Percentiles rank a stretch among this genome's conserved stretches.
Conservation (phyloP, 2,888 invertebrate genomes). For the Cosmorhoe ocellata region DNA sequence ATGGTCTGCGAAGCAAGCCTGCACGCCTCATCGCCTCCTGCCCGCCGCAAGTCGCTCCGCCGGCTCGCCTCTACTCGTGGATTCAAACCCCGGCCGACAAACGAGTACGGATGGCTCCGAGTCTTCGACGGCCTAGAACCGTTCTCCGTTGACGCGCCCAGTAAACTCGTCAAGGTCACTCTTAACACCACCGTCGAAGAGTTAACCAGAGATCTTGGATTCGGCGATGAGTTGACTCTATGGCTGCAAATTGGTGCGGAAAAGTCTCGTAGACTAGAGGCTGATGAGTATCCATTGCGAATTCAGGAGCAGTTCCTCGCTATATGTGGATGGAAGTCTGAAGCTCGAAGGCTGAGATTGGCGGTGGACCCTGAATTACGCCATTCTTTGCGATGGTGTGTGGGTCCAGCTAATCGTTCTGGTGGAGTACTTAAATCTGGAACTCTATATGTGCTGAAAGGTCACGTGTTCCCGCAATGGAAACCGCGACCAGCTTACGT, state of each 20-base stretch:
- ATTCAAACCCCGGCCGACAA: conserved; percentile 59
- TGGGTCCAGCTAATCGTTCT: conserved; percentile 80
- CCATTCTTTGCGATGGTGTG: conserved; percentile 83
- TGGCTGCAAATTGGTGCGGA: conserved; percentile 83
- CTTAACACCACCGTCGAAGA: conserved; percentile 82
- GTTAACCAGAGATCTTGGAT: conserved; percentile 73
- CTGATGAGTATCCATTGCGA: conserved; percentile 81
- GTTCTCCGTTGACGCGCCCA: conserved; percentile 75
- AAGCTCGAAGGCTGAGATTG: conserved; percentile 81
- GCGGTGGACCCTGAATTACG: conserved; percentile 86
- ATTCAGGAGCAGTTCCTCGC: conserved; percentile 84
- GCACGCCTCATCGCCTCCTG: conserved; percentile 76
- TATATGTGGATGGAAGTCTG: conserved; percentile 82
- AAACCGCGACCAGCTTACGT: conserved; percentile 83
- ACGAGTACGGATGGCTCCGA: conserved; percentile 83
- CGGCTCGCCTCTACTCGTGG: conserved; percentile 79
- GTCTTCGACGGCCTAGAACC: conserved; percentile 83
- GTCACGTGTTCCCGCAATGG: conserved; percentile 87
- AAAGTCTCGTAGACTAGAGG: conserved; percentile 77
- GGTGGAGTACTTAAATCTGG: conserved; percentile 72
- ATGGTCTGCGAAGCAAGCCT: conserved; percentile 77
- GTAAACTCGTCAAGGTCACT: conserved; percentile 81
- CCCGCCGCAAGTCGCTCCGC: conserved; percentile 73
- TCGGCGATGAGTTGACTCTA: conserved; percentile 72
- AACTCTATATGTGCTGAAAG: conserved; percentile 83